Evolutionary conservation across 2,797 vertebrate genomes (phyloP).

Genomic region (Pterois miles): DNA sequence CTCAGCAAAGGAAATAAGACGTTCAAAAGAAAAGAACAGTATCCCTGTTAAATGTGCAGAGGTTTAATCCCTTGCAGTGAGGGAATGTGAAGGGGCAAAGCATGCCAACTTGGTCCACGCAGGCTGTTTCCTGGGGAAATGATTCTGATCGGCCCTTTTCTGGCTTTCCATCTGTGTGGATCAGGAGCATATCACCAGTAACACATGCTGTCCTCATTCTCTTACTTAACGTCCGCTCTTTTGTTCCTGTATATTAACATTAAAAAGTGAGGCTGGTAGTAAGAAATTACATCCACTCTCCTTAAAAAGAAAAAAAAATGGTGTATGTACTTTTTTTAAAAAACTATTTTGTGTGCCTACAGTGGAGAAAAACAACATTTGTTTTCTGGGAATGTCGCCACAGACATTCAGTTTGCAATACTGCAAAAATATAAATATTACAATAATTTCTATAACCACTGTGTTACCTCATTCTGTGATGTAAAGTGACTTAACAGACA

Average conservation of each 20-base stretch:
- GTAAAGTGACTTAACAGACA: not conserved
- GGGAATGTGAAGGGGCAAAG: conserved; percentile 35
- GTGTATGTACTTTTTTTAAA: no score
- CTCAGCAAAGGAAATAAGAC: conserved; percentile 6
- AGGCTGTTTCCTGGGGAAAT: conserved; percentile 55
- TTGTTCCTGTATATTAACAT: not conserved
- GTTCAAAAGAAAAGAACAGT: conserved; percentile 21
- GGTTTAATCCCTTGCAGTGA: conserved; percentile 33
- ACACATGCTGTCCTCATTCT: conserved; percentile 38
- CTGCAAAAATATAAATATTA: no score
- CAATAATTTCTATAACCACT: not conserved
- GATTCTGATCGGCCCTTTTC: conserved; percentile 25
- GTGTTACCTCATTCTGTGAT: not conserved
- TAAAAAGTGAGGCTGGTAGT: not conserved
- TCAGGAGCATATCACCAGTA: conserved; percentile 44
- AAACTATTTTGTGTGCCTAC: not conserved
- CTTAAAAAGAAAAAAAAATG: no score
- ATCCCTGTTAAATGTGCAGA: conserved; percentile 32
- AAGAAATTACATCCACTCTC: not conserved
- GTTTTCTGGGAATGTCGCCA: no score
- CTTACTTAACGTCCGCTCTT: not conserved
- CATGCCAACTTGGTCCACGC: conserved; percentile 39
- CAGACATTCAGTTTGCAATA: not conserved
- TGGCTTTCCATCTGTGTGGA: conserved; percentile 42
- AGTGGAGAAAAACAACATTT: not conserved